These are phyloP conservation scores for Umimayanthus chanpuru DNA, from an alignment of 92 coral and sea anemone species.

Conservation along the genomic window DNA sequence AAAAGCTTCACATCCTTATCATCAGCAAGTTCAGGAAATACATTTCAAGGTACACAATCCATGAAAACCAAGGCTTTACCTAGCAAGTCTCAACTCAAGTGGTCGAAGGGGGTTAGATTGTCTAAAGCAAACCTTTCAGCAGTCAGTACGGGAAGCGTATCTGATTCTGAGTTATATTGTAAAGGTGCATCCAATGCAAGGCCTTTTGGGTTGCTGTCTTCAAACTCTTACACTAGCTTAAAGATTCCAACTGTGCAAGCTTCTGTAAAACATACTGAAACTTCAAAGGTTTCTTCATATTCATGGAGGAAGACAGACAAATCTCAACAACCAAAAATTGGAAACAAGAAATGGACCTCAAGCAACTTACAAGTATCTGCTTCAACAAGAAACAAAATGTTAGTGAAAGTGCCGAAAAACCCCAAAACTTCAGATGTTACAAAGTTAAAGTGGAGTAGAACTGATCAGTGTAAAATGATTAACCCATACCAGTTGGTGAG, in stretches of 20 bases:
- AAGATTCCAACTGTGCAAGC: not conserved
- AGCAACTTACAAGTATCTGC: not conserved
- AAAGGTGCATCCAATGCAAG: not conserved
- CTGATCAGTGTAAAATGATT: not conserved
- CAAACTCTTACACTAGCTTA: slow-evolving; percentile 4
- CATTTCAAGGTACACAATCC: not conserved
- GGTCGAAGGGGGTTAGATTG: slow-evolving; percentile 10
- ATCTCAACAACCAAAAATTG: not conserved
- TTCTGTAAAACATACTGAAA: not conserved
- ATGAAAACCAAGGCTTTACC: not conserved
- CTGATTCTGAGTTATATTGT: slow-evolving; percentile 33
- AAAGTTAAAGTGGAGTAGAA: slow-evolving; percentile 25
- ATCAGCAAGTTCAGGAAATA: too few species aligned
- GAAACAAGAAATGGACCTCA: not conserved
- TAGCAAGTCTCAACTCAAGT: slow-evolving; percentile 24
- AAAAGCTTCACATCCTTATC: not conserved
- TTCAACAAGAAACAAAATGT: not conserved
- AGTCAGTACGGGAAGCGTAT: slow-evolving; percentile 14
- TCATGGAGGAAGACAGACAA: slow-evolving; percentile 17
- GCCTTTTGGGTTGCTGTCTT: not conserved
- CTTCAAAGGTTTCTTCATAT: not conserved
- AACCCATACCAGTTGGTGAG: slow-evolving; percentile 14
- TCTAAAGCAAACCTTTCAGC: not conserved
- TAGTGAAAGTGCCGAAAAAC: not conserved
- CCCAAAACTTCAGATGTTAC: not conserved